Evolutionary conservation across 2,113 vertebrate species (phyloP), one percentile per base, ranked within the genome.

Genomic region (Ophiodon elongatus): DNA sequence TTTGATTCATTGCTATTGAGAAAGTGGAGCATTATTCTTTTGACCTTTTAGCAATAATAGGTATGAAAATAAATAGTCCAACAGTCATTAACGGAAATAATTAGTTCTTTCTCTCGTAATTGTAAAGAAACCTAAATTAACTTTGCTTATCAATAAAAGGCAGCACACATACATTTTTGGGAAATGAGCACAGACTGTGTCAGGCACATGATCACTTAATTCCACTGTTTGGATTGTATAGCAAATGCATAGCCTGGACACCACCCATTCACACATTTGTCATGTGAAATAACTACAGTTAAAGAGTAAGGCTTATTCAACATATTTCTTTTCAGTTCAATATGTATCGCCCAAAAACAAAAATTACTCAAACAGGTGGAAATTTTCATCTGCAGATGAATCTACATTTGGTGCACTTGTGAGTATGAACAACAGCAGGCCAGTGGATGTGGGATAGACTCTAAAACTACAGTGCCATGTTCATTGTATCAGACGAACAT

Each of bases 181-280:
- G 25, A 76, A 63, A 66, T n/a, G 41, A 66, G 52, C 21, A 21
- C 10, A 31, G 62, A 35, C 27, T 29, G 62, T 63, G 60, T 50
- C 39, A 23, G 59, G 66, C 43, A 67, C 39, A 13, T 14, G 5
- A 43, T 50, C 39, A 68, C 23, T 17, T 35, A 27, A 64, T 43
- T 43, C 8, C 64, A 65, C 60, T 73, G 60, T 68, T 63, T 62
- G 75, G 43, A 65, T 15, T 50, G 17, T n/a, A 14, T 25, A 19
- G 35, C 8, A 80, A 64, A 65, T 29, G 33, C 39, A 37, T 47
- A 47, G 31, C 39, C 39, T 39, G 63, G 52, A 47, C 47, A 43
- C 29, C 17, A 39, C 31, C 25, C 39, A 29, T 59, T 75, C 31
- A 14, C 21, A 11, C 31, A 8, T 60, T 60, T 8, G 9, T 31